These are phyloP conservation scores for Adelognathus sp. DNA, from an alignment of 2,888 invertebrate genomes.

Conservation along the genomic window DNA sequence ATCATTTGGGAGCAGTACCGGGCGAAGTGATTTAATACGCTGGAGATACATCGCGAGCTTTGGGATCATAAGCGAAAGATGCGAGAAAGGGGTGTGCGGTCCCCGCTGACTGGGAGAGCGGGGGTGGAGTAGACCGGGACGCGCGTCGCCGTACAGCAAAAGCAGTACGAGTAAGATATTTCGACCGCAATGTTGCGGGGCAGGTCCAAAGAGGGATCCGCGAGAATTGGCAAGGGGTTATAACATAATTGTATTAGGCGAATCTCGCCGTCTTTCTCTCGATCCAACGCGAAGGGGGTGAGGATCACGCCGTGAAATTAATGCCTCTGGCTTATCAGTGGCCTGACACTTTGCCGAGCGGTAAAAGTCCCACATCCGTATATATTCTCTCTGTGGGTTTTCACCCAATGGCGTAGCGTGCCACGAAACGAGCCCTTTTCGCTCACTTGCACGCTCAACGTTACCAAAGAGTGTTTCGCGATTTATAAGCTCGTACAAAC, in stretches of 20 bases:
- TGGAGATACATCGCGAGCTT: conserved; percentile 30
- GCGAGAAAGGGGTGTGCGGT: conserved; percentile 30
- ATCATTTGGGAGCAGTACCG: neutral
- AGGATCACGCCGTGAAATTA: conserved; percentile 76
- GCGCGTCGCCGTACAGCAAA: too few relatives aligned
- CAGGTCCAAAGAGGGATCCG: conserved; percentile 52
- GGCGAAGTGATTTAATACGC: conserved; percentile 17
- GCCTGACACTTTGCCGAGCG: conserved; percentile 76
- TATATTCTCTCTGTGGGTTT: conserved; percentile 33
- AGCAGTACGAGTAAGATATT: conserved; percentile 50
- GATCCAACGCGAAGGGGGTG: conserved; percentile 66
- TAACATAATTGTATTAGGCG: conserved; percentile 80
- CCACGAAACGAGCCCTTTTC: too few relatives aligned
- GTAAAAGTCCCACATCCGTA: conserved; percentile 73
- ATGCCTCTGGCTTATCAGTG: conserved; percentile 80
- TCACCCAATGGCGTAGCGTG: conserved; percentile 42
- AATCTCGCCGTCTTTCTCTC: conserved; percentile 38
- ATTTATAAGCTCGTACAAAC: too few relatives aligned
- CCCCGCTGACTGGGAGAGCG: conserved; percentile 25
- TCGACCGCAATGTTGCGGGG: conserved; percentile 48
- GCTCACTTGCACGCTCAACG: too few relatives aligned
- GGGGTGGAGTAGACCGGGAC: conserved; percentile 18
- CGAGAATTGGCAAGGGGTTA: conserved; percentile 76
- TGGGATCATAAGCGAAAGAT: conserved; percentile 5
- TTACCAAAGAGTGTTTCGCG: too few relatives aligned